Evolutionary conservation across 2,888 invertebrate genomes (phyloP).

Genomic region (Alloplasta piceator): DNA sequence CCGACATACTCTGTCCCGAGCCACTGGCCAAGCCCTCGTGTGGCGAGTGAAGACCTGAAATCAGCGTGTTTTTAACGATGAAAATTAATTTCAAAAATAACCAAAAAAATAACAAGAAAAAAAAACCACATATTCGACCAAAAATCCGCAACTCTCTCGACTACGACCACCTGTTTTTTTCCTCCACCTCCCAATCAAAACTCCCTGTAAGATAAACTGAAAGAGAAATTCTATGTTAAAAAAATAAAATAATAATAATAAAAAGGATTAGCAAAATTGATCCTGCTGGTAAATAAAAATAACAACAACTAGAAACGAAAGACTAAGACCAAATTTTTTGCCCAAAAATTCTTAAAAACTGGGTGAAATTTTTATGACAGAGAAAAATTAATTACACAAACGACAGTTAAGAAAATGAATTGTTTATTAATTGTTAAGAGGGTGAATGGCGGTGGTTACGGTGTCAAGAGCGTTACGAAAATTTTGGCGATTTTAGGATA

Average conservation of each 20-base stretch:
- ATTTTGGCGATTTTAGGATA: slow-evolving; percentile 45
- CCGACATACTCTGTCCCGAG: slow-evolving; percentile 84
- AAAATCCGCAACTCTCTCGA: slow-evolving; percentile 74
- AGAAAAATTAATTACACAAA: slow-evolving; percentile 8
- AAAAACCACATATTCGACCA: slow-evolving; percentile 28
- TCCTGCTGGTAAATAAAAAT: slow-evolving; percentile 1
- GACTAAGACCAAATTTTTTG: neutral
- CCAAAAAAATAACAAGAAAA: too few species aligned
- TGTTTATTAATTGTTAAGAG: slow-evolving; percentile 53
- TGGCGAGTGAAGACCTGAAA: slow-evolving; percentile 84
- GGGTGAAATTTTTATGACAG: neutral
- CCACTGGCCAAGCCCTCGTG: slow-evolving; percentile 84
- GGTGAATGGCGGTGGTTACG: slow-evolving; percentile 60
- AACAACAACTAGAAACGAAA: neutral
- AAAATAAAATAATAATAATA: too few species aligned
- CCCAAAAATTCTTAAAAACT: neutral
- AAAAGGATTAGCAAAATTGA: neutral
- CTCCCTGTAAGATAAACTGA: neutral
- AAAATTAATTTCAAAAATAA: slow-evolving; percentile 38
- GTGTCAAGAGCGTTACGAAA: slow-evolving; percentile 62
- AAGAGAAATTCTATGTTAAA: slow-evolving; percentile 2
- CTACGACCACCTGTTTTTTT: slow-evolving; percentile 16
- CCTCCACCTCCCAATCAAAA: neutral
- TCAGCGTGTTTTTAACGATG: slow-evolving; percentile 63
- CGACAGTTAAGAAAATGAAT: neutral